Percentiles rank a stretch among this genome's conserved stretches.
Evolutionary conservation across 1,140 invertebrate species (phyloP).

Genomic region (Paraescarpia echinospica): DNA sequence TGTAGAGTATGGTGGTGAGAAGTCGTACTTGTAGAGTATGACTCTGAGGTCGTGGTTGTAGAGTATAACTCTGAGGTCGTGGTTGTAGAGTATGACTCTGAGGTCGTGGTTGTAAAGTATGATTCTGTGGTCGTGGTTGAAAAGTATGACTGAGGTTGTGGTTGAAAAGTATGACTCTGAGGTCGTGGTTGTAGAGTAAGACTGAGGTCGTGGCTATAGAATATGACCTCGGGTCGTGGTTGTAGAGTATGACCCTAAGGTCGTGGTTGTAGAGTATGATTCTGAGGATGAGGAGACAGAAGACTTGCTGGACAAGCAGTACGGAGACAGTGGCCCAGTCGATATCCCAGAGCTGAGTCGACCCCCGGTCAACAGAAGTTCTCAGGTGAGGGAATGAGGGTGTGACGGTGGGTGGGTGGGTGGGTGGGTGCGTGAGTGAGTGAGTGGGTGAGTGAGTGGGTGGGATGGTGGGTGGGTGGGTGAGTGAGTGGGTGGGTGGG

Average conservation of each 20-base stretch:
- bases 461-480: no score
- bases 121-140: constrained; percentile 48
- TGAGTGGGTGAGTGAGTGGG: not conserved
- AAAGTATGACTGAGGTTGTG: no score
- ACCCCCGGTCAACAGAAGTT: constrained; percentile 44
- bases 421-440: not conserved
- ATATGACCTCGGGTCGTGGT: no score
- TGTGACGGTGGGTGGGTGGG: not conserved
- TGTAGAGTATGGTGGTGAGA: no score
- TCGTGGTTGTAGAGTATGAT: constrained; percentile 47
- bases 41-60: no score
- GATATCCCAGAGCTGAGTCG: constrained; percentile 53
- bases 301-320: constrained; percentile 54
- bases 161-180: no score
- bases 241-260: no score
- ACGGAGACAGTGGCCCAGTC: constrained; percentile 48
- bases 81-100: not conserved
- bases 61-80: not conserved
- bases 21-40: no score
- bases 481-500: no score
- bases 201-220: no score
- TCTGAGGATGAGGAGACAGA: constrained; percentile 58
- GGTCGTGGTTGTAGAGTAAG: no score
- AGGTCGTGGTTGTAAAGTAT: no score
- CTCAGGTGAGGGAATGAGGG: constrained; percentile 37